Evolutionary conservation across 2,888 invertebrate species (phyloP).

Genomic region (Drosophila percnosoma): DNA sequence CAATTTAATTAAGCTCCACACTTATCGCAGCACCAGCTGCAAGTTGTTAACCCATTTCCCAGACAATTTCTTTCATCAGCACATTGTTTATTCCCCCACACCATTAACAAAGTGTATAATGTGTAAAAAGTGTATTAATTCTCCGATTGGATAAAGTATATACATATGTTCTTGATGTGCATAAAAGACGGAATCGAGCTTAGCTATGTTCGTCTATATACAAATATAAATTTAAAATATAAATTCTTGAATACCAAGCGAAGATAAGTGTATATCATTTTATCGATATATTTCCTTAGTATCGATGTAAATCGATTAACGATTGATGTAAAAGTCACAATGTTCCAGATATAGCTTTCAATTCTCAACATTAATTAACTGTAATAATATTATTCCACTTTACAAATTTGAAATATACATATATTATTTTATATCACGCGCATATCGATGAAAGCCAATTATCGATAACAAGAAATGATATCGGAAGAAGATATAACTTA

Average conservation of each 20-base stretch:
- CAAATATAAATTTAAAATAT: background rate
- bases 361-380: background rate
- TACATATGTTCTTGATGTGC: background rate
- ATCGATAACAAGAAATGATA: background rate
- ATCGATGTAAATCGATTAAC: background rate
- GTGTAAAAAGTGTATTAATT: background rate
- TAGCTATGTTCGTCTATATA: background rate
- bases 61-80: background rate
- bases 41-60: constrained; percentile 20
- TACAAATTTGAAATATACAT: background rate
- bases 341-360: background rate
- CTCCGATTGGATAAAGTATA: background rate
- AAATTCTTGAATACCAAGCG: background rate
- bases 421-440: background rate
- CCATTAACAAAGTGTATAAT: background rate
- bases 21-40: constrained; percentile 53
- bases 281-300: background rate
- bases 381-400: background rate
- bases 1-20: constrained; percentile 74
- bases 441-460: background rate
- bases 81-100: background rate
- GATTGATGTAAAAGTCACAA: background rate
- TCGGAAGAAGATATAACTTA: background rate
- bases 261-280: accelerated
- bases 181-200: background rate